Base-by-base conservation (phyloP, 2,797 vertebrate genomes). In the Galago senegalensis region DNA sequence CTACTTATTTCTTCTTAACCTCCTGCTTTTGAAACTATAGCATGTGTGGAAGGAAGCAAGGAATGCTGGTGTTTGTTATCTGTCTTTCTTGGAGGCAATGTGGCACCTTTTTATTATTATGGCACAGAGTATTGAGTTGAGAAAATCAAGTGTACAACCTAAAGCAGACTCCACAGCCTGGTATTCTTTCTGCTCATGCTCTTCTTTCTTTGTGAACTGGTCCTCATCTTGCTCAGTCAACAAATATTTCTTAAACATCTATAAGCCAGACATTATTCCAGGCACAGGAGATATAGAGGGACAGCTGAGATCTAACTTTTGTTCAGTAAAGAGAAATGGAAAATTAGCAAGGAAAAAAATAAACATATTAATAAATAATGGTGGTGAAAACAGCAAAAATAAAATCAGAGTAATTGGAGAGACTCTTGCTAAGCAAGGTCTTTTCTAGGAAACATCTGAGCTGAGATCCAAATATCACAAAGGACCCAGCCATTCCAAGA, bases 1-100 rank as follows among this genome's bases (percentile, higher is more conserved):
- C 60, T 81, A 18, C 16, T 88, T 65, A 16, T 37, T 92, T 80
- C 83, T 69, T 88, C 76, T 17, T 75, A 75, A 29, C 40, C 80
- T 87, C 20, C 67, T 76, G 17, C 21, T 76, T 95, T 93, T 83
- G 87, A 93, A 88, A 82, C 56, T 53, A 4, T 23, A 46, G 53
- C 75, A 17, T 37, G 4, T 60, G 14, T 56, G 29, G 79, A 92
- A 40, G 34, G 61, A 34, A 79, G 56, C 20, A 43, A 34, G 27
- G 12, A 46, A 11, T 23, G 3, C 5, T 25, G 2, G 9, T 87
- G 29, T n/a, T 76, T 84, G 11, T 69, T 86, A 76, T 11, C 46
- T 5, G 40, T 43, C 43, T 23, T 89, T 34, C 34, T 89, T 18
- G 25, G 63, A 92, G 60, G 63, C 9, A 40, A 1, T 6, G 7